Evolutionary conservation across 2,113 vertebrate species (phyloP).

Genomic region (Merops nubicus): DNA sequence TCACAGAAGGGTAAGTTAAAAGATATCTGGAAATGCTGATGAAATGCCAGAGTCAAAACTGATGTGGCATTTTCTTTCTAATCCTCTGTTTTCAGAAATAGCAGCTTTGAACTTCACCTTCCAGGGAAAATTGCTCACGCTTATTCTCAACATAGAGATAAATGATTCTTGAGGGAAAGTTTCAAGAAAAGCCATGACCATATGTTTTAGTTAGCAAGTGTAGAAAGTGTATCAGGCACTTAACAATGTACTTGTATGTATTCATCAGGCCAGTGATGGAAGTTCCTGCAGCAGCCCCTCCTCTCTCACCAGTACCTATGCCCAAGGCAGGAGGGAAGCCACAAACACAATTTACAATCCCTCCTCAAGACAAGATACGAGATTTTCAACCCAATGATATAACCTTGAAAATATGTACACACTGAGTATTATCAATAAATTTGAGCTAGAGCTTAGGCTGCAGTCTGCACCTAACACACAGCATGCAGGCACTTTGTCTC

Average conservation of each 20-base stretch:
- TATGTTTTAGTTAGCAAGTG: neutral
- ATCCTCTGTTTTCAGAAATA: neutral
- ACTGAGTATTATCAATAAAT: neutral
- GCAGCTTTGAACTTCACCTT: conserved; percentile 51
- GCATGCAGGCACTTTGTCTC: neutral
- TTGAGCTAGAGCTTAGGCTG: neutral
- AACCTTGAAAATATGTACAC: neutral
- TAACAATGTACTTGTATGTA: neutral
- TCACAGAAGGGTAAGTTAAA: conserved; percentile 48
- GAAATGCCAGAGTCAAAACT: neutral
- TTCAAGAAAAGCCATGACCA: neutral
- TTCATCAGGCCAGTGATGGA: neutral
- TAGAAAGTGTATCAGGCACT: neutral
- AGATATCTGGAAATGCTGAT: neutral
- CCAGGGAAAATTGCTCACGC: neutral
- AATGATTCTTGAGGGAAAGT: neutral
- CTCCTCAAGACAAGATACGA: neutral
- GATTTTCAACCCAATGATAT: neutral
- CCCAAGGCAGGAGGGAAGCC: neutral
- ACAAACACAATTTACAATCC: neutral
- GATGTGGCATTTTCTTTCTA: conserved; percentile 21
- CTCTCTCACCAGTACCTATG: neutral
- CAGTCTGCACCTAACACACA: neutral
- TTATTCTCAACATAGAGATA: conserved; percentile 7
- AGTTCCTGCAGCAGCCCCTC: neutral